phyloP scores from a whole-genome alignment of 2,888 invertebrate genomes.

The Homarus gammarus region DNA sequence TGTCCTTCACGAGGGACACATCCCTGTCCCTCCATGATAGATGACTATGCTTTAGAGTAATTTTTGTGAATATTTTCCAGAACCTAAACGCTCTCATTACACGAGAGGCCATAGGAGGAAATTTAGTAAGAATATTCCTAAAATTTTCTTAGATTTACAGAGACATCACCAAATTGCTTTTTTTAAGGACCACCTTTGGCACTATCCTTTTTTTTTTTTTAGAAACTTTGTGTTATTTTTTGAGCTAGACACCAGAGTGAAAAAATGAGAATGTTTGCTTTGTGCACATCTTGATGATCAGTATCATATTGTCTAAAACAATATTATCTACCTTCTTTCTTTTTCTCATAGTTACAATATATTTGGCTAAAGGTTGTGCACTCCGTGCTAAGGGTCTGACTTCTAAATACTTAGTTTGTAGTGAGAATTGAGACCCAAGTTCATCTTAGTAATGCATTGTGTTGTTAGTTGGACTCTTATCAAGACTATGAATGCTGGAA shows the following conservation, averaged over 20 bases:
- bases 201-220: background rate
- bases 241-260: background rate
- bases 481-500: background rate
- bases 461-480: background rate
- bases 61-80: conserved; percentile 34
- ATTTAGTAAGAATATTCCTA: conserved; percentile 39
- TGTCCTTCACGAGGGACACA: too few relatives aligned
- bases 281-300: background rate
- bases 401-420: background rate
- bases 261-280: background rate
- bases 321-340: background rate
- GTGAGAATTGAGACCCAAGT: background rate
- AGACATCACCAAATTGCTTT: background rate
- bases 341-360: background rate
- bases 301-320: background rate
- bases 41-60: too few relatives aligned
- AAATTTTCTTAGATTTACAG: conserved; percentile 4
- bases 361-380: background rate
- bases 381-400: background rate
- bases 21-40: too few relatives aligned
- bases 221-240: background rate
- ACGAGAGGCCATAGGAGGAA: conserved; percentile 41
- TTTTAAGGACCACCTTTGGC: conserved; percentile 4
- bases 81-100: conserved; percentile 30
- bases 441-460: background rate